These are phyloP conservation scores for Nycticebus coucang DNA, from an alignment of 2,113 vertebrate genomes.

Conservation along the genomic window DNA sequence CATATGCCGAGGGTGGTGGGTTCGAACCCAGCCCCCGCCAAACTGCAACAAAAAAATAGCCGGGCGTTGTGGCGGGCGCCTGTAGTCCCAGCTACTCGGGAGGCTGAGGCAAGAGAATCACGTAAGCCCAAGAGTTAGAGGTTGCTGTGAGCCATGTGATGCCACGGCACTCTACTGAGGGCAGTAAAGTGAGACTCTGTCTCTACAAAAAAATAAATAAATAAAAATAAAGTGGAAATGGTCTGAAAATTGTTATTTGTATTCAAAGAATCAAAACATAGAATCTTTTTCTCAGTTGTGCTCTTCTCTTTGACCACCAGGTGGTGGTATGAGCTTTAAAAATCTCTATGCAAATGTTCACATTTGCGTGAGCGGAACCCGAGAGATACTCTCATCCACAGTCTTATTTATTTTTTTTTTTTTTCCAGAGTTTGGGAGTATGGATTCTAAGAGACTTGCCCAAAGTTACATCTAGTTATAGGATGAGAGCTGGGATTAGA, in stretches of 20 bases:
- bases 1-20: too few species aligned
- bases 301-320: slow-evolving; percentile 45
- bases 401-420: not conserved
- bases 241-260: not conserved
- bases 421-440: not conserved
- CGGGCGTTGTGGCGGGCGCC: too few species aligned
- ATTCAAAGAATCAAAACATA: not conserved
- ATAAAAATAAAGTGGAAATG: not conserved
- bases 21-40: too few species aligned
- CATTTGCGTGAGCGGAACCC: not conserved
- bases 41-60: too few species aligned
- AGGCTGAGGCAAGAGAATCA: too few species aligned
- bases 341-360: not conserved
- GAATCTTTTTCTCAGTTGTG: not conserved
- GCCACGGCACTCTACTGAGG: too few species aligned
- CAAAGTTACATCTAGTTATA: not conserved
- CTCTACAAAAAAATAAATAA: too few species aligned
- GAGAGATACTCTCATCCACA: not conserved
- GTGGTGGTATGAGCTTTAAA: slow-evolving; percentile 24
- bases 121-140: too few species aligned
- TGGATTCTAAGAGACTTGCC: not conserved
- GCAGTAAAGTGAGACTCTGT: too few species aligned
- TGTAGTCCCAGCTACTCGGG: too few species aligned
- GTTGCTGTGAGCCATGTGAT: too few species aligned
- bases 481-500: not conserved